These are phyloP conservation scores for Calephelis virginiensis DNA, from an alignment of 1,140 invertebrate species.

Conservation along the genomic window DNA sequence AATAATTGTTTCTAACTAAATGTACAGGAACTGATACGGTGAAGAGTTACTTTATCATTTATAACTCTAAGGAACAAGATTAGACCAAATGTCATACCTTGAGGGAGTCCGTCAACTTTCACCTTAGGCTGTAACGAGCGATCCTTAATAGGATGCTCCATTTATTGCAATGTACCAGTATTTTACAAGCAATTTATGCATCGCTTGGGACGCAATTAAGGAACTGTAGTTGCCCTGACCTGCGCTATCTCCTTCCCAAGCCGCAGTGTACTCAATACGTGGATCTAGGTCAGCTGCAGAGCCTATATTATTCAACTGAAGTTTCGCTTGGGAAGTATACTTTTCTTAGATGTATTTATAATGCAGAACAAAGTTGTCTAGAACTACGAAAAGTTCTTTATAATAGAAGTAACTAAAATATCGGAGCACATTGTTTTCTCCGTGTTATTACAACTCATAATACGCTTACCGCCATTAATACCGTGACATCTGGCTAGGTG, in stretches of 20 bases:
- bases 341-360: constrained; percentile 8
- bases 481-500: too few species aligned
- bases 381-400: background rate
- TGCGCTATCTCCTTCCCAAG: constrained; percentile 8
- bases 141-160: constrained; percentile 14
- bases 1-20: too few species aligned
- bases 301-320: constrained; percentile 15
- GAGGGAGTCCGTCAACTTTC: background rate
- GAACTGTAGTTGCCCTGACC: constrained; percentile 15
- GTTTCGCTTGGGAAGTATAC: constrained; percentile 14
- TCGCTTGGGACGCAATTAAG: constrained; percentile 13
- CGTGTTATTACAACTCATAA: too few species aligned
- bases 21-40: too few species aligned
- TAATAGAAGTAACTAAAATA: background rate
- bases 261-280: constrained; percentile 13
- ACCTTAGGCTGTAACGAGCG: background rate
- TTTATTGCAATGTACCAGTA: constrained; percentile 15
- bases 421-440: too few species aligned
- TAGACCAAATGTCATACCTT: background rate
- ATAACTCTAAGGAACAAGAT: background rate
- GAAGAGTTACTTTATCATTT: too few species aligned
- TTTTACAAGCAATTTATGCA: constrained; percentile 15
- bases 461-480: too few species aligned
- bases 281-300: constrained; percentile 17
- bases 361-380: background rate